Conservation (phyloP, 2,113 vertebrate species). For the Ctenomys sociabilis region DNA sequence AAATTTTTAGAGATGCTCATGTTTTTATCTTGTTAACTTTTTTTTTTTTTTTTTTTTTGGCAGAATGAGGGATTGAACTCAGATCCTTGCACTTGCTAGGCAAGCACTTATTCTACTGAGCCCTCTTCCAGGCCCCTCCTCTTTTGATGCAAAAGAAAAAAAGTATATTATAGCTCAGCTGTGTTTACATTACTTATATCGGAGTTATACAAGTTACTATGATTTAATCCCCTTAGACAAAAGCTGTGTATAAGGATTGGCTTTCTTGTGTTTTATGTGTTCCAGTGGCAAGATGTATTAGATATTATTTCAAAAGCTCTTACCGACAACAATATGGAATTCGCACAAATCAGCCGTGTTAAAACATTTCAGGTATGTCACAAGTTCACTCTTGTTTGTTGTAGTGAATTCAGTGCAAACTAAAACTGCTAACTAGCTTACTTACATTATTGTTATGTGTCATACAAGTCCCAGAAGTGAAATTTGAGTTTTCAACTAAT, state of each 20-base stretch:
- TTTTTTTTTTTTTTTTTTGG: no score
- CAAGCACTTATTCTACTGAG: no score
- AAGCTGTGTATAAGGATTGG: constrained; percentile 52
- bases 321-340: constrained; percentile 97
- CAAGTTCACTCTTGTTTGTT: constrained; percentile 65
- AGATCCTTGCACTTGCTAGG: no score
- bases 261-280: constrained; percentile 72
- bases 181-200: constrained; percentile 39
- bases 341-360: constrained; percentile 97
- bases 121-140: no score
- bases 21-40: not conserved
- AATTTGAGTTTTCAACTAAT: not conserved
- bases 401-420: not conserved
- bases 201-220: constrained; percentile 14
- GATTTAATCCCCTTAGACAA: not conserved
- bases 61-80: no score
- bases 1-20: not conserved
- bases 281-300: constrained; percentile 97
- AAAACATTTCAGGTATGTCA: constrained; percentile 95
- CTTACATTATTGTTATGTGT: not conserved
- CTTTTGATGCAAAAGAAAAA: constrained; percentile 39
- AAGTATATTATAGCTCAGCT: not conserved
- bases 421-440: not conserved
- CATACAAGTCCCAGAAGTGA: not conserved
- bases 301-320: constrained; percentile 99